phyloP scores from a whole-genome alignment of 2,113 vertebrate species.

The Jacana jacana region DNA sequence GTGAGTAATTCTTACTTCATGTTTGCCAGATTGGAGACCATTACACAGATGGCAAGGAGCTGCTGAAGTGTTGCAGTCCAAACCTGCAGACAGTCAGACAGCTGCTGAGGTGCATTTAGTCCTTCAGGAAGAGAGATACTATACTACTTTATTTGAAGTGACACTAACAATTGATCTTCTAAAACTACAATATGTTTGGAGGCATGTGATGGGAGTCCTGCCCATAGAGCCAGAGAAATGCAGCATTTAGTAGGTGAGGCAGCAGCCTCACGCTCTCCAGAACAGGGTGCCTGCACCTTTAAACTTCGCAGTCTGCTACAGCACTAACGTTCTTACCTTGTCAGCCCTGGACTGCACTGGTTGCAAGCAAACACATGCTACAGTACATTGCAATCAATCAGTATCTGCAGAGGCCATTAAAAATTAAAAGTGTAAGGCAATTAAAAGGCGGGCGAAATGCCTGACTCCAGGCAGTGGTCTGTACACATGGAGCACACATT shows the following conservation, averaged over 20 bases:
- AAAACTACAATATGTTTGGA: not conserved
- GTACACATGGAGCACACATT: not conserved
- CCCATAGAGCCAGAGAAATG: not conserved
- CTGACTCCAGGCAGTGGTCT: not conserved
- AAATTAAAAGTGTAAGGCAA: not conserved
- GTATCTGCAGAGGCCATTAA: not conserved
- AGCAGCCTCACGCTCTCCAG: accelerated
- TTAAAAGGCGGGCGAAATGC: not conserved
- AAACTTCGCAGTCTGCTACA: not conserved
- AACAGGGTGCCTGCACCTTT: not conserved
- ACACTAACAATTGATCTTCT: not conserved
- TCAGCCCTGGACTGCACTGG: not conserved
- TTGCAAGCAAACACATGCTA: not conserved
- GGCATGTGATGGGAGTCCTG: not conserved
- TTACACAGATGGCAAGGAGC: not conserved
- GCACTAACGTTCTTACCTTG: not conserved
- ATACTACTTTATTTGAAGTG: not conserved
- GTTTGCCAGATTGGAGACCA: not conserved
- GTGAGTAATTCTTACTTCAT: not conserved
- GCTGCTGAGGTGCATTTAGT: not conserved
- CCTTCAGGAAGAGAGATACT: not conserved
- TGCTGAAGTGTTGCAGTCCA: not conserved
- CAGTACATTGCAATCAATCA: not conserved
- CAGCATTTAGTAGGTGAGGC: not conserved
- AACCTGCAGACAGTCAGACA: not conserved